These are phyloP conservation scores for Atrina japonica DNA, from an alignment of 2,888 invertebrate genomes.

Conservation along the genomic window DNA sequence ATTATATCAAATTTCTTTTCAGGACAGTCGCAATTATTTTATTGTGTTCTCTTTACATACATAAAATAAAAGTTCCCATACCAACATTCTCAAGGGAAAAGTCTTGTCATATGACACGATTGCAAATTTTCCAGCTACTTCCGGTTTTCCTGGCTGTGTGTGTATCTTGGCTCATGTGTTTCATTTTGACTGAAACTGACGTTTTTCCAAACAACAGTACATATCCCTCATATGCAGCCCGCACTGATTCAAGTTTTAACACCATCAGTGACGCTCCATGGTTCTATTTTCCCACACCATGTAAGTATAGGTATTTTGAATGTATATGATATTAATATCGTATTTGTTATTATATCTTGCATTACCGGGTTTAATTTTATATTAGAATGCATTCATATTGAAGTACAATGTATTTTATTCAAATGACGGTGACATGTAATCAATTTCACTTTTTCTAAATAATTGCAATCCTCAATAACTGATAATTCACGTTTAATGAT, in stretches of 20 bases:
- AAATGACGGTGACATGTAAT: too few species aligned
- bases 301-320: constrained; percentile 46
- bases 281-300: constrained; percentile 67
- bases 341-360: too few species aligned
- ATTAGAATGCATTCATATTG: too few species aligned
- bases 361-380: too few species aligned
- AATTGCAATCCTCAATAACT: too few species aligned
- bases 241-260: constrained; percentile 57
- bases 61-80: constrained; percentile 51
- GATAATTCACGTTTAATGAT: too few species aligned
- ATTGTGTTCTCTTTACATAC: constrained; percentile 56
- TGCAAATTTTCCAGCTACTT: constrained; percentile 59
- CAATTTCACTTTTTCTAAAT: too few species aligned
- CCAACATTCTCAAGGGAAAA: constrained; percentile 46
- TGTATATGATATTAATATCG: too few species aligned
- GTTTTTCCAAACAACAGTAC: constrained; percentile 48
- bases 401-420: too few species aligned
- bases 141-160: constrained; percentile 61
- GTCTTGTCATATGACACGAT: constrained; percentile 51
- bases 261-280: constrained; percentile 55
- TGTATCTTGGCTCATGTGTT: constrained; percentile 60
- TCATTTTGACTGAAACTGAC: constrained; percentile 58
- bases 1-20: too few species aligned
- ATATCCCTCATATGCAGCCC: constrained; percentile 43
- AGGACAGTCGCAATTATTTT: constrained; percentile 55